Conservation (phyloP, 2,888 invertebrate species). For the Anthophora plumipes region DNA sequence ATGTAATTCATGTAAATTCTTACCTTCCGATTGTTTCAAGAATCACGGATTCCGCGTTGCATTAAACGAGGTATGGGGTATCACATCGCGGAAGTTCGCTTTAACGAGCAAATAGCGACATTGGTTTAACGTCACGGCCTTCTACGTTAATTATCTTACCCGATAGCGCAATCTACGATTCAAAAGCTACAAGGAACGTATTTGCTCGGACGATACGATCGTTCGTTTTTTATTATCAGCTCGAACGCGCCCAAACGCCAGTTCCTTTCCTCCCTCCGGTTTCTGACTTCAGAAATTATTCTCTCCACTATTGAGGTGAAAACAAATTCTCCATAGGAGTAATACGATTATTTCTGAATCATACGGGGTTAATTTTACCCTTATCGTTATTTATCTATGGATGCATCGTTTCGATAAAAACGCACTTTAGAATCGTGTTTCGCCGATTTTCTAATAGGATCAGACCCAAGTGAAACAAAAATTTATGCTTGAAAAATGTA, state of each 20-base stretch:
- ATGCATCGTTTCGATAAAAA: no score
- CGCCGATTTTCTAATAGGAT: no score
- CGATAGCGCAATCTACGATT: conserved; percentile 56
- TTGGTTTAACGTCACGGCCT: conserved; percentile 50
- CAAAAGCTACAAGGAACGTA: conserved; percentile 21
- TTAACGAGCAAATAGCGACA: conserved; percentile 50
- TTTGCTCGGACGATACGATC: conserved; percentile 30
- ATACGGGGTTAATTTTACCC: no score
- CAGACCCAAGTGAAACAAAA: no score
- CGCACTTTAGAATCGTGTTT: no score
- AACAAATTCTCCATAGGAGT: no score
- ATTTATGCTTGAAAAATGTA: no score
- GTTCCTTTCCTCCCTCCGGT: no score
- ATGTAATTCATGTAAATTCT: not conserved
- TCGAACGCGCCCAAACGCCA: conserved; percentile 6
- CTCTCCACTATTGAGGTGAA: no score
- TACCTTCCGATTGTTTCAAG: not conserved
- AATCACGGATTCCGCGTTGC: conserved; percentile 15
- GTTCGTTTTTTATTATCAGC: conserved; percentile 31
- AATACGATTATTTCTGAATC: no score
- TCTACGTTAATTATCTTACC: conserved; percentile 55
- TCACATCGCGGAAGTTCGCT: conserved; percentile 40
- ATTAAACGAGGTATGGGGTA: conserved; percentile 1
- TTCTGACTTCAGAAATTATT: no score
- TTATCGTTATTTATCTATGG: no score